Evolutionary conservation across 2,888 invertebrate genomes (phyloP), one percentile per base, ranked within the genome.

Genomic region (Oscheius sp.): DNA sequence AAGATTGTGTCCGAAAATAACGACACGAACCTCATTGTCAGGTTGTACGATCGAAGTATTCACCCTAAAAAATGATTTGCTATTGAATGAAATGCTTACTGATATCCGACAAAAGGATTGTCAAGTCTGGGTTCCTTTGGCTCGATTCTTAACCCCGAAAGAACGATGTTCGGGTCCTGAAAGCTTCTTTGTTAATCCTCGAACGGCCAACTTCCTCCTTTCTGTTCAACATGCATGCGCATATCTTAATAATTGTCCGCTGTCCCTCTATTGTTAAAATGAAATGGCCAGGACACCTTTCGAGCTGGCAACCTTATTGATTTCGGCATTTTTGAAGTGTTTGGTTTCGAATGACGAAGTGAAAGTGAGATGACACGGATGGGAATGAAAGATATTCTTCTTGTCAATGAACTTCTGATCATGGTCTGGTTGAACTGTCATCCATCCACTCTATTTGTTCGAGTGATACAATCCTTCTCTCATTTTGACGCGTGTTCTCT

Each of bases 31-130:
- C 5, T 4, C 12, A 3, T 36, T 32, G 24, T 64, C 51, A 12
- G 64, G 64, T 5, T 50, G n/a, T 8, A 64, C 51, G 3, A 64
- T 41, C 22, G 38, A 41, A 14, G 30, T 44, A 9, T 22, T 36
- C 2, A 14, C 17, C 3, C 36, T 33, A 20, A 57, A 47, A 49
- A 22, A n/a, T 9, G 20, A n/a, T 4, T 41, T 41, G 20, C 41
- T 41, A 20, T 41, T 17, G 20, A 20, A 36, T 36, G 36, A 8
- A 24, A 61, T 14, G 30, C 33, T 33, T 22, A 50, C 64, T 50
- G 33, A 24, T 64, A 64, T 4, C 64, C 64, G 28, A 51, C 20
- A 51, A 64, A 51, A 6, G 64, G 51, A 38, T 30, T 44, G 24
- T 50, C 51, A 4, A 8, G 12, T 5, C 28, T 4, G 1, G 36